Base-by-base conservation (phyloP, 2,797 vertebrate genomes). In the Fundulus diaphanus region DNA sequence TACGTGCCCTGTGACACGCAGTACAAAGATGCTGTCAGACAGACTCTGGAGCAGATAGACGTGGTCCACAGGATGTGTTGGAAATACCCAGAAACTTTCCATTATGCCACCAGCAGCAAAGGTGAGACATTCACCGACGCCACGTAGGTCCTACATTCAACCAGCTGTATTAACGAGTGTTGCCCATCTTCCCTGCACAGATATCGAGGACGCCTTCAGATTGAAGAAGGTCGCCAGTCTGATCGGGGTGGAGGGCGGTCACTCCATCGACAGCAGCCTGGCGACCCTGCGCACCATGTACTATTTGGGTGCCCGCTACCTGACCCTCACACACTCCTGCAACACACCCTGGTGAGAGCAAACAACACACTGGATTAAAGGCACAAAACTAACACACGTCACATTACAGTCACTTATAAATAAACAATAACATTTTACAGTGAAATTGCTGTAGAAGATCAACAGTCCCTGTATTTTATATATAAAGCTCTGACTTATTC, bases 251-350 rank as follows among this genome's bases (percentile, higher is more conserved):
- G 98, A 99, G 92, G 97, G 98, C 0, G 98, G 97, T 7, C 98
- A 99, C 89, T 97, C 97, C 70, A 94, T 99, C 0, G 97, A 99
- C 94, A 98, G 97, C 94, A 99, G 96, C 87, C 87, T 99, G 91
- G 97, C 90, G 0, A 95, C 96, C 22, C 93, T 99, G 81, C 95
- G 97, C 57, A 89, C 86, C 3, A 95, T 99, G 93, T 98, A 99
- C 92, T 92, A 85, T 0, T 92, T 99, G 88, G 98, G 98, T 0
- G 97, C 96, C 44, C 97, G 97, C 63, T 99, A 99, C 89, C 92
- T 99, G 90, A 98, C 98, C 1, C 95, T 99, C 57, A 97, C 97
- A n/a, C 97, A 99, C 90, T 98, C 93, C 92, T 99, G 98, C 90
- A 99, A 97, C 94, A 98, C 97, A 0, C 97, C 97, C 56, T 99